Evolutionary conservation across 2,888 invertebrate genomes (phyloP), one percentile per base, ranked within the genome.

Genomic region (Eristalis tenax): DNA sequence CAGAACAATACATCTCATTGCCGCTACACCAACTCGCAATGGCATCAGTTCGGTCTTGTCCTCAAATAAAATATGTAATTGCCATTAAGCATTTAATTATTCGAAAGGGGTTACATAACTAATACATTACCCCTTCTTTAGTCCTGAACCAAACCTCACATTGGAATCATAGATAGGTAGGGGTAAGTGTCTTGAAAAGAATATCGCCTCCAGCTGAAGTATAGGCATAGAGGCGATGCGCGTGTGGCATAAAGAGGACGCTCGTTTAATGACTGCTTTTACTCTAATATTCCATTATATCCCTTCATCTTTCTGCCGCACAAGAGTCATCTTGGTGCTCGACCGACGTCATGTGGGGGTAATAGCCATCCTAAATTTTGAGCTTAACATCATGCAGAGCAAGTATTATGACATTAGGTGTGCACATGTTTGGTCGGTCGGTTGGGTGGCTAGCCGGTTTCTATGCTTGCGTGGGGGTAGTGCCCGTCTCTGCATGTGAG

Each of bases 241-340:
- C 68, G 61, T 86, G 61, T 68, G 59, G 28, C 40, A 68, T 66
- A 66, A 76, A 66, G 71, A 68, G 78, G 74, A 79, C 75, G 74
- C 75, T 83, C 75, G 73, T 87, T 87, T 83, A 79, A 87, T 87
- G 79, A 83, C 83, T 79, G 71, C 79, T 79, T 87, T 87, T 87
- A 87, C 87, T 87, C 71, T 87, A 83, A 87, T 83, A 87, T 87
- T 87, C 87, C 87, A 87, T 87, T 87, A 87, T 83, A 76, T 87
- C 71, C 83, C 75, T 83, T 87, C 87, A 83, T 83, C 79, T 83
- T 79, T 68, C 64, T 79, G 79, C 71, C 87, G 57, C 87, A 87
- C 83, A 87, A 79, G 87, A 87, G 87, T 79, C 79, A 87, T 87
- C 87, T 79, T 83, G 75, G 79, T 64, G 75, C 79, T 79, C 79